Conservation (phyloP, 2,888 invertebrate genomes). For the Polia nebulosa region DNA sequence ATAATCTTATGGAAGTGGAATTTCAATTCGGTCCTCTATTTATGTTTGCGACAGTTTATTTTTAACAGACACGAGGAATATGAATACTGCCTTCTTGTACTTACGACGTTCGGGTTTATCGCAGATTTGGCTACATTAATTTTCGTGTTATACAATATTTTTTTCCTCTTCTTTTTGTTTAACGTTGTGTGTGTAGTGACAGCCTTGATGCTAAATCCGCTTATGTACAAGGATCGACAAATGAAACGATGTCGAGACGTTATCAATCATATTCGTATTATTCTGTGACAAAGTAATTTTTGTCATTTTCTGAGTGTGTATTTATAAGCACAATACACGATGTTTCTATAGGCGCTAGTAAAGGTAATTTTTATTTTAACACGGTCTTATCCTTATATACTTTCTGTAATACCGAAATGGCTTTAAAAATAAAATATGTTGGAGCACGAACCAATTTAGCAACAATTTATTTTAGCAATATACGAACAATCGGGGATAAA, state of each 20-base stretch:
- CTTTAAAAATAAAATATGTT: conserved; percentile 26
- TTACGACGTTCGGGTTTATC: conserved; percentile 28
- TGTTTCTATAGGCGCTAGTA: background rate
- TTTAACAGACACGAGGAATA: conserved; percentile 43
- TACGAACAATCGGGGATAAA: conserved; percentile 53
- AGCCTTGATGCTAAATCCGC: conserved; percentile 54
- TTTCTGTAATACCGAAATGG: background rate
- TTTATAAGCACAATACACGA: conserved; percentile 12
- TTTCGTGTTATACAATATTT: conserved; percentile 27
- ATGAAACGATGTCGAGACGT: conserved; percentile 54
- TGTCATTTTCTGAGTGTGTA: conserved; percentile 32
- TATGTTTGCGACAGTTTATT: conserved; percentile 54
- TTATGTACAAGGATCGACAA: conserved; percentile 52
- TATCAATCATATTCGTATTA: conserved; percentile 59
- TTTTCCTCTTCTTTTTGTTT: conserved; percentile 34
- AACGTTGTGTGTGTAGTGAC: conserved; percentile 42
- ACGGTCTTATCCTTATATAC: background rate
- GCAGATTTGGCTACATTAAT: conserved; percentile 36
- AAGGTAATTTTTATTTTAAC: conserved; percentile 19
- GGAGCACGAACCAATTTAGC: conserved; percentile 31
- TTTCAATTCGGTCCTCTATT: conserved; percentile 58
- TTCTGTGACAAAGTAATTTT: conserved; percentile 52
- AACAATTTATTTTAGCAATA: conserved; percentile 57
- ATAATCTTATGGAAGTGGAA: conserved; percentile 59
- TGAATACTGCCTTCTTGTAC: conserved; percentile 35